Base-by-base conservation (phyloP, 2,113 vertebrate species). In the Perccottus glenii region DNA sequence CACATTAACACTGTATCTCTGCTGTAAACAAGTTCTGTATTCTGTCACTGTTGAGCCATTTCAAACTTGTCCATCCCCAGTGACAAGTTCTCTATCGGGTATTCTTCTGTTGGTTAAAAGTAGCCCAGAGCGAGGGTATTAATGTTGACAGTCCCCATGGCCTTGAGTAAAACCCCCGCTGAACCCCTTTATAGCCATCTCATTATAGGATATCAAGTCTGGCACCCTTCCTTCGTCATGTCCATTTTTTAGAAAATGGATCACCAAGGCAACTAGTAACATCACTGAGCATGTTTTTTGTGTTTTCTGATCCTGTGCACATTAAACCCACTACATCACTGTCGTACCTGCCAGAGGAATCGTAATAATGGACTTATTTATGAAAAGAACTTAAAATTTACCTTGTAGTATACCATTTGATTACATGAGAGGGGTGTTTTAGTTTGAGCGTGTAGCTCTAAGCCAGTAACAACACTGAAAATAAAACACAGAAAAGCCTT, bases 131-230 rank as follows among this genome's bases (percentile, higher is more conserved):
- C 19, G 19, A 27, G 19, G 19, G 19, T 27, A 27, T 27, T 27
- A 27, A 27, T 27, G 19, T 27, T 27, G 19, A 27, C 19, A 27
- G 19, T 27, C 19, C 19, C 19, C 19, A 3, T 27, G 19, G 19
- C 19, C 19, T 27, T 27, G 19, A 27, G 19, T 27, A 27, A 36
- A 33, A 11, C 52, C 51, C 52, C 52, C 33, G 12, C 11, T 9
- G 52, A n/a, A 55, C 33, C 52, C 33, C 52, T 19, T 55, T 55
- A 55, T 55, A 14, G 52, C 12, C 52, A 7, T 38, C 52, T 36
- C 52, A 55, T 55, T 38, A 55, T 33, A n/a, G 52, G 52, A 36
- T 55, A 55, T 55, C 52, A 55, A 55, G 52, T 55, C 52, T 55
- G 33, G 33, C 52, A 38, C 52, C 51, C 32, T 32, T 32, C 33